Conservation (phyloP, 2,797 vertebrate genomes). For the Rhodeus uyekii region DNA sequence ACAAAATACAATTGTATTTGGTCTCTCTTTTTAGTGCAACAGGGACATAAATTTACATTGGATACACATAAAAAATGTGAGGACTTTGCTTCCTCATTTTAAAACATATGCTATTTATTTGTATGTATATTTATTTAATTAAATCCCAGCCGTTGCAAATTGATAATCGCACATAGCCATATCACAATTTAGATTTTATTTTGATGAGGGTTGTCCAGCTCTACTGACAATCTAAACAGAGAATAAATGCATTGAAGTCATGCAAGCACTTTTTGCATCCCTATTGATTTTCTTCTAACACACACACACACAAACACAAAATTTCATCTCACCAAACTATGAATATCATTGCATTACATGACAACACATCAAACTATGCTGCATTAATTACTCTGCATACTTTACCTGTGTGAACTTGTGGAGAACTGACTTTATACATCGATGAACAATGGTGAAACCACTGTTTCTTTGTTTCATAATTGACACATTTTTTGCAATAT, state of each 20-base stretch:
- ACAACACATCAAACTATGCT: background rate
- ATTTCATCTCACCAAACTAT: background rate
- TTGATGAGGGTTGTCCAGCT: background rate
- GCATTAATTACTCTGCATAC: background rate
- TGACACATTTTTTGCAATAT: background rate
- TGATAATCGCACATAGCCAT: background rate
- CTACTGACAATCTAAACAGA: constrained; percentile 3
- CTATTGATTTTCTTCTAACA: background rate
- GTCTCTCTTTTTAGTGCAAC: too few relatives aligned
- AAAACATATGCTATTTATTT: too few relatives aligned
- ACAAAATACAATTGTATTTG: too few relatives aligned
- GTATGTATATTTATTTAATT: background rate
- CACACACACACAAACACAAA: background rate
- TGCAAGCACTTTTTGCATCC: background rate
- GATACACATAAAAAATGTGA: too few relatives aligned
- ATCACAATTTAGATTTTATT: background rate
- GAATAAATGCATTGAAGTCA: background rate
- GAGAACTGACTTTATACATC: background rate
- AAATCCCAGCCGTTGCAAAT: background rate
- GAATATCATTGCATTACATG: background rate
- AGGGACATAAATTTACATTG: too few relatives aligned
- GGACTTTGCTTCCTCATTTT: too few relatives aligned
- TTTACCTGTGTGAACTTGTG: background rate
- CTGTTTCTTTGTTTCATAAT: background rate
- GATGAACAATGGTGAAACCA: background rate